Percentiles rank a stretch among this genome's conserved stretches.
Evolutionary conservation across 2,888 invertebrate genomes (phyloP).

Genomic region (Cephus spinipes): DNA sequence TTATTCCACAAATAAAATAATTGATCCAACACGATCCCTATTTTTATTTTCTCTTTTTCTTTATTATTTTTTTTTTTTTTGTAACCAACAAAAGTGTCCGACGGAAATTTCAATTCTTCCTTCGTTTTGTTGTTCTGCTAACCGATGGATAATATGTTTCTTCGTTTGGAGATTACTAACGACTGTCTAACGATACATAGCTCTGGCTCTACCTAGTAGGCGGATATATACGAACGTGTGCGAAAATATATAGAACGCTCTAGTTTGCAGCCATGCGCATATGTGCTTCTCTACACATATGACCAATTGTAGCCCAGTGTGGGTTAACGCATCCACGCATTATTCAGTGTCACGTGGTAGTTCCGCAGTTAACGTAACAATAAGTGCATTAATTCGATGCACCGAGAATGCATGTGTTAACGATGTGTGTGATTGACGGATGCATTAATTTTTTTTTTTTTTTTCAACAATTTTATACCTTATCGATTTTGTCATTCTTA

Average conservation of each 20-base stretch:
- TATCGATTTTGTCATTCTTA: neutral
- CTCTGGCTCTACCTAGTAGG: neutral
- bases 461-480: neutral
- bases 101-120: neutral
- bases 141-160: neutral
- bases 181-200: neutral
- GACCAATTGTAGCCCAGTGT: neutral
- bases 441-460: neutral
- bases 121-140: neutral
- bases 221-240: neutral
- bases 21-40: neutral
- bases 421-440: neutral
- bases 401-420: neutral
- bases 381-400: neutral
- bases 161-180: neutral
- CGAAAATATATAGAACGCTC: neutral
- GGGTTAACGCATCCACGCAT: neutral
- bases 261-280: neutral
- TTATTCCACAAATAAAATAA: neutral
- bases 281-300: neutral
- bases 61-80: too few species aligned
- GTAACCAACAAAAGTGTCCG: neutral
- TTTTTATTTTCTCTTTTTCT: neutral
- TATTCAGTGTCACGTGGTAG: neutral
- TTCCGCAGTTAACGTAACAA: neutral